Conservation (phyloP, 2,888 invertebrate genomes). For the Heteromyza rotundicornis region DNA sequence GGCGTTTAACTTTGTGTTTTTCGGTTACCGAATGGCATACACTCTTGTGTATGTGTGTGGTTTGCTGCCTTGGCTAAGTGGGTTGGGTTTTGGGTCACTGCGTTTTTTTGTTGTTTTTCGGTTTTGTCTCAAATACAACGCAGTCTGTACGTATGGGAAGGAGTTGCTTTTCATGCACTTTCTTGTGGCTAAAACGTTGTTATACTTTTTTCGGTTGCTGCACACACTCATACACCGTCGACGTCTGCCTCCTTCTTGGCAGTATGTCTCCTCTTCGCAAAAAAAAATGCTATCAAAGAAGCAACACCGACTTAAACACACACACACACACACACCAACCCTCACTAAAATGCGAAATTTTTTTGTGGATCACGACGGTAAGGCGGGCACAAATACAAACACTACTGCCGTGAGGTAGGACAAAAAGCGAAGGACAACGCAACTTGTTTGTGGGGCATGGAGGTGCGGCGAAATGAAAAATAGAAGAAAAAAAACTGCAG, state of each 20-base stretch:
- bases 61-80: background rate
- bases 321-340: background rate
- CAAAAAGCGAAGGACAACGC: background rate
- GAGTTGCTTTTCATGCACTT: constrained; percentile 9
- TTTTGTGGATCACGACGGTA: constrained; percentile 11
- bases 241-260: too few species aligned
- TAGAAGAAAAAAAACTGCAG: background rate
- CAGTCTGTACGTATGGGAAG: background rate
- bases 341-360: constrained; percentile 9
- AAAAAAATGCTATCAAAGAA: background rate
- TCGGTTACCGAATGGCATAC: background rate
- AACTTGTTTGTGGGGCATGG: too few species aligned
- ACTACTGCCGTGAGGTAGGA: background rate
- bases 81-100: too few species aligned
- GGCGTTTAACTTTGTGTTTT: constrained; percentile 28
- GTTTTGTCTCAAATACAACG: background rate
- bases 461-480: too few species aligned
- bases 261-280: too few species aligned
- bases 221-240: too few species aligned
- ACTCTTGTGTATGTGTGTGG: constrained; percentile 5
- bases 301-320: background rate
- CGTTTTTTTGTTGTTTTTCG: background rate
- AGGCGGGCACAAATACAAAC: background rate
- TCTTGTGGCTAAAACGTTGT: too few species aligned
- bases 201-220: too few species aligned